Conservation (phyloP, 2,113 vertebrate species). For the Ginglymostoma cirratum region DNA sequence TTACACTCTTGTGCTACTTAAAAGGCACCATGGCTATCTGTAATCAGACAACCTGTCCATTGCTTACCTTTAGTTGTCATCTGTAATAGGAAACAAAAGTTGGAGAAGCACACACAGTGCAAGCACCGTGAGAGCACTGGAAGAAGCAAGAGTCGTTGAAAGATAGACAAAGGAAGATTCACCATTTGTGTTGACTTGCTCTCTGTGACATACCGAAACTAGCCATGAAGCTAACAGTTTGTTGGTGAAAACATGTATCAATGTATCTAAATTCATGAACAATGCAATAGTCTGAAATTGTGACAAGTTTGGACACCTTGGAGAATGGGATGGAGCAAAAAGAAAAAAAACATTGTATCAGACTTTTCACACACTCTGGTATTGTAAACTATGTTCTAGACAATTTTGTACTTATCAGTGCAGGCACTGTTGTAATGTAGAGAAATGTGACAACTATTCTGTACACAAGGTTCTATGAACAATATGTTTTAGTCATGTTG, state of each 20-base stretch:
- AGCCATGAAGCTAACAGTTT: not conserved
- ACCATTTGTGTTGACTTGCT: not conserved
- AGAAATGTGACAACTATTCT: not conserved
- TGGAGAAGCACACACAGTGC: not conserved
- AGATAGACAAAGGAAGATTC: not conserved
- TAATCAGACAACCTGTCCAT: conserved; percentile 28
- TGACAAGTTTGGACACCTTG: not conserved
- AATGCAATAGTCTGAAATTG: not conserved
- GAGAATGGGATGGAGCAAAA: not conserved
- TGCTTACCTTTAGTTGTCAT: conserved; percentile 31
- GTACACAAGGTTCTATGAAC: not conserved
- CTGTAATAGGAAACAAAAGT: not conserved
- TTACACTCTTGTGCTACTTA: conserved; percentile 7
- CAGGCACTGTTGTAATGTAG: not conserved
- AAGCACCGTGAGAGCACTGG: not conserved
- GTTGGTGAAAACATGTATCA: not conserved
- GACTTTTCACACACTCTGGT: not conserved
- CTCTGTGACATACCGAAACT: not conserved
- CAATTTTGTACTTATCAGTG: not conserved
- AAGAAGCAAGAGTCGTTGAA: not conserved
- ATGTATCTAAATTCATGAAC: not conserved
- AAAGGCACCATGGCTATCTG: not conserved
- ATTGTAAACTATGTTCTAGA: not conserved
- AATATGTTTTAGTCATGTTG: not conserved
- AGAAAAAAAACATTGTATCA: not conserved